phyloP scores from a whole-genome alignment of 2,797 vertebrate species.

The Coreius guichenoti region DNA sequence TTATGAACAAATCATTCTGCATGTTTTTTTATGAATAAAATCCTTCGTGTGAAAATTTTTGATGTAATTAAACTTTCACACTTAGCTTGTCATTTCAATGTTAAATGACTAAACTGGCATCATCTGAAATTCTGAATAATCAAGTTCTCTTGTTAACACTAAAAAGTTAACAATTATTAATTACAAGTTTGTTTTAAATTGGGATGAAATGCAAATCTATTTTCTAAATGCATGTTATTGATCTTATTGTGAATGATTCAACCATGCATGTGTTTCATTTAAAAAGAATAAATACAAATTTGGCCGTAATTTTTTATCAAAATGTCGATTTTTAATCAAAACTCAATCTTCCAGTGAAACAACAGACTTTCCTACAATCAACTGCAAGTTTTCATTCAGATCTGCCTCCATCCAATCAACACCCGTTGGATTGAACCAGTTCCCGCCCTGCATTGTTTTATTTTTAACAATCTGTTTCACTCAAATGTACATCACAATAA shows the following conservation, averaged over 20 bases:
- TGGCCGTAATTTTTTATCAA: no score
- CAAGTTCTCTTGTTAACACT: no score
- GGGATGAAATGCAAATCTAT: background rate
- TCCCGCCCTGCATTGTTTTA: background rate
- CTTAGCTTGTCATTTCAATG: no score
- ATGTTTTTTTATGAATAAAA: background rate
- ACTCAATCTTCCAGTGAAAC: background rate
- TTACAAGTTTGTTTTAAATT: no score
- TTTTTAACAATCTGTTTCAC: background rate
- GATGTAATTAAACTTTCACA: background rate
- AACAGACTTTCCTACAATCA: background rate
- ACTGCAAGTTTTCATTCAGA: background rate
- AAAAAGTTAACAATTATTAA: no score
- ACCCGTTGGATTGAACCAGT: background rate
- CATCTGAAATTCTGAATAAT: no score
- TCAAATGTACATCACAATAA: background rate
- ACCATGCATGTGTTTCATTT: background rate
- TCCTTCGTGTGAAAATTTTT: background rate
- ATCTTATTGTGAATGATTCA: background rate
- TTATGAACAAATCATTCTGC: background rate
- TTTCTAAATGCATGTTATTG: background rate
- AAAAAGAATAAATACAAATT: background rate
- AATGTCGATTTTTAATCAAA: background rate
- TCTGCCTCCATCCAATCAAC: background rate
- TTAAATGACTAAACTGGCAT: no score